Base-by-base conservation (phyloP, 2,888 invertebrate genomes). In the Dicranocentrus wangi region DNA sequence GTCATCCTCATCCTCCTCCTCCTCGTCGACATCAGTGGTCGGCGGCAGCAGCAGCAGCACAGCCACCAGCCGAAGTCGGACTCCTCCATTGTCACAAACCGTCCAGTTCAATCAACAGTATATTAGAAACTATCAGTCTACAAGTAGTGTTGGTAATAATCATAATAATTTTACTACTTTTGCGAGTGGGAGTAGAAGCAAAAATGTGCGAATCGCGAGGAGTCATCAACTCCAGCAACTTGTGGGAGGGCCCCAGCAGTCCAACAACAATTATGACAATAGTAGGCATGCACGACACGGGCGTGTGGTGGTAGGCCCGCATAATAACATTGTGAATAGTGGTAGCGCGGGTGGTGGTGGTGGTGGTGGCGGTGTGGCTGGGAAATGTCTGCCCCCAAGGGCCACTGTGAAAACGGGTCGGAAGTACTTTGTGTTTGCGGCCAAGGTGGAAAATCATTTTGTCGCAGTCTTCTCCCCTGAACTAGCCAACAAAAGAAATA, bases 391-490 rank as follows among this genome's bases (percentile, higher is more conserved):
- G 47, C 86, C 85, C 53, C 87, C 87, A 66, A 85, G 83, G 80
- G 87, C 86, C 28, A 86, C 84, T 55, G 83, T 87, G 75, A 87
- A 87, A 82, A 87, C 87, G 55, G 87, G 87, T 60, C 81, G 87
- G 55, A 87, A 86, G 82, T 87, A 87, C 82, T 87, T 85, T 83
- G 86, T 87, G 58, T 87, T 86, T 81, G 86, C 85, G 65, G 85
- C 83, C 75, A 87, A 87, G 84, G 85, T 86, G 77, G 85, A 84
- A 63, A 85, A 85, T 80, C 87, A 85, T 66, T 86, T 87, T 72
- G 83, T 87, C 66, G 85, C 87, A 19, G 84, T 86, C 39, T 87
- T 85, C 78, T 85, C 87, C 71, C 85, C 87, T 80, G 87, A 87
- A 79, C 82, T 87, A 27, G 86, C 86, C 80, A 87, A 87, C 79